Base-by-base conservation (phyloP, 2,888 invertebrate genomes). In the Cephalotes varians region DNA sequence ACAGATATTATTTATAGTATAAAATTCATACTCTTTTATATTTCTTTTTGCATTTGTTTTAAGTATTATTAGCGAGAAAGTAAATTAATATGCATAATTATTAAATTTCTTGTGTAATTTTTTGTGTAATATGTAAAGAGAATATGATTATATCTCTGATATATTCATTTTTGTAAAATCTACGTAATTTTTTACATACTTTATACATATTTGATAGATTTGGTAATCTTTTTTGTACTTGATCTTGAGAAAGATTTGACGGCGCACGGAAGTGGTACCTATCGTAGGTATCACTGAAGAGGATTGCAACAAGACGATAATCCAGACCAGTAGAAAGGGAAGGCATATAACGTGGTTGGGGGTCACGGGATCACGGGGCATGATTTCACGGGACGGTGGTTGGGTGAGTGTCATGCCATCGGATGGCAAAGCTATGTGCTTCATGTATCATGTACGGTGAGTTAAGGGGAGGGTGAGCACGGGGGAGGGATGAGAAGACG, bases 331-430 rank as follows among this genome's bases (percentile, higher is more conserved):
- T 58, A 77, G 31, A 60, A 54, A 67, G 67, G 80, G 69, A 49
- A 83, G 34, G 71, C 69, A 74, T 58, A 74, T 34, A 67, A 69
- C 73, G 51, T 64, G 77, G 82, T 47, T 72, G 73, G 86, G 86
- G 88, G 85, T 90, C 86, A 83, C 81, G 86, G 91, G 89, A 92
- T 92, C 91, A 92, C 90, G 91, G 91, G 87, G 92, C 91, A 92
- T 93, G 93, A 94, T 94, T 94, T 94, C 92, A 94, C 93, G 93
- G 93, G 87, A 92, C 91, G 92, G 86, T 93, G 91, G 90, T 87
- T 91, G 91, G 91, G 89, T 92, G 93, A 93, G 92, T 92, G 92
- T 93, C 93, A 88, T 91, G 92, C 90, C 89, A 88, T 88, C 90
- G 90, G 91, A 92, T 91, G 90, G 87, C 86, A 84, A 86, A 84